Evolutionary conservation across 2,888 invertebrate species (phyloP), one percentile per base, ranked within the genome.

Genomic region (Crossocerus cetratus): DNA sequence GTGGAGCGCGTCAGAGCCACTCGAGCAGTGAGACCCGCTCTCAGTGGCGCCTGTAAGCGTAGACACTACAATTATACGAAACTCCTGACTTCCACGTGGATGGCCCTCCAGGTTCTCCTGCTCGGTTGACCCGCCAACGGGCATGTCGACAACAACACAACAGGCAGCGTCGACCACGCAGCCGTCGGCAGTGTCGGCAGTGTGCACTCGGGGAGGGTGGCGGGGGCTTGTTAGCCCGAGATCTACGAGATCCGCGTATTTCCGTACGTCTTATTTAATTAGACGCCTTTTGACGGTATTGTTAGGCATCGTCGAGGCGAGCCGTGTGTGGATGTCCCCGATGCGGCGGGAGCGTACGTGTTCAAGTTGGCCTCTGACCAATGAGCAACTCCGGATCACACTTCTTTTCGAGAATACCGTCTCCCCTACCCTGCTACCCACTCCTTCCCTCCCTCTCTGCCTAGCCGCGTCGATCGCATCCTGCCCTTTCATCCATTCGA

Each of bases 181-280:
- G 65, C 32, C 32, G 32, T 32, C 32, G 32, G 32, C 65, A n/a
- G n/a, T n/a, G 63, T 54, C 45, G 65, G 65, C 68, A 63, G 49
- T n/a, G 65, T 68, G 72, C 80, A 78, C 83, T 84, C 85, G 81
- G 78, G 60, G 61, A 82, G 81, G 77, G 81, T 77, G 60, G 61
- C 82, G 81, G 77, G 80, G 32, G 82, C 87, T 89, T 88, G 89
- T 89, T 89, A 89, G 86, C 78, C 72, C 44, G 65, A 69, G 76
- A 74, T 66, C 76, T 72, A 73, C 77, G 69, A 69, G 77, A 77
- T 70, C 68, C 71, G 71, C 74, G 75, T 85, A 83, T 87, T 86
- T 86, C 83, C 78, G 78, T 83, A 82, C 85, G 86, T 88, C 88
- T 90, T 87, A 90, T 90, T 90, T 90, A 89, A 90, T 90, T 89